A percentile compares a stretch with the other conserved stretches of the same genome.
Evolutionary conservation across 2,113 vertebrate species (phyloP).

Genomic region (Stictonetta naevosa): DNA sequence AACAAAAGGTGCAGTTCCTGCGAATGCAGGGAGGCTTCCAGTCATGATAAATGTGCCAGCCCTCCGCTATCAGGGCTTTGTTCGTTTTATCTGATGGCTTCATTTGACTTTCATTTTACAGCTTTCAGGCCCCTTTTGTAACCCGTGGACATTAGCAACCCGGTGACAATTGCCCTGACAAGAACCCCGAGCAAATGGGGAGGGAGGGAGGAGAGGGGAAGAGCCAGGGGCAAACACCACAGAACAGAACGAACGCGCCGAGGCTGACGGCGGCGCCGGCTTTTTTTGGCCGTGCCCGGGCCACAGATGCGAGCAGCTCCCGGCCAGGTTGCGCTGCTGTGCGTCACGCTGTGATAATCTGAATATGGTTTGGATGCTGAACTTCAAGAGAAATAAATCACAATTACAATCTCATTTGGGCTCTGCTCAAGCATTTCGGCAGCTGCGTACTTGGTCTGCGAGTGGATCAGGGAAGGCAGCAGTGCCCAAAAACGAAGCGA

Average conservation of each 20-base stretch:
- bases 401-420: slow-evolving; percentile 22
- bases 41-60: slow-evolving; percentile 59
- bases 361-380: not conserved
- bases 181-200: not conserved
- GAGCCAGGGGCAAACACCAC: not conserved
- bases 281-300: not conserved
- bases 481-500: not conserved
- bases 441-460: not conserved
- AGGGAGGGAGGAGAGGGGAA: not conserved
- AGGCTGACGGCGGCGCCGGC: not conserved
- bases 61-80: slow-evolving; percentile 38
- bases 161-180: slow-evolving; percentile 32
- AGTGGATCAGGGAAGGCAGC: not conserved
- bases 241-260: not conserved
- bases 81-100: slow-evolving; percentile 70
- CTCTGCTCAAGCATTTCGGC: not conserved
- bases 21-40: slow-evolving; percentile 19
- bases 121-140: slow-evolving; percentile 55
- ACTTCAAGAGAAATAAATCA: slow-evolving; percentile 40
- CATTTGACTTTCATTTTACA: slow-evolving; percentile 69
- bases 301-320: not conserved
- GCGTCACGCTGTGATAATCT: not conserved
- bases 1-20: not conserved
- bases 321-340: not conserved
- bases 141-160: not conserved